Evolutionary conservation across 1,140 invertebrate species (phyloP), one percentile per base, ranked within the genome.

Genomic region (Bombus difficillimus): DNA sequence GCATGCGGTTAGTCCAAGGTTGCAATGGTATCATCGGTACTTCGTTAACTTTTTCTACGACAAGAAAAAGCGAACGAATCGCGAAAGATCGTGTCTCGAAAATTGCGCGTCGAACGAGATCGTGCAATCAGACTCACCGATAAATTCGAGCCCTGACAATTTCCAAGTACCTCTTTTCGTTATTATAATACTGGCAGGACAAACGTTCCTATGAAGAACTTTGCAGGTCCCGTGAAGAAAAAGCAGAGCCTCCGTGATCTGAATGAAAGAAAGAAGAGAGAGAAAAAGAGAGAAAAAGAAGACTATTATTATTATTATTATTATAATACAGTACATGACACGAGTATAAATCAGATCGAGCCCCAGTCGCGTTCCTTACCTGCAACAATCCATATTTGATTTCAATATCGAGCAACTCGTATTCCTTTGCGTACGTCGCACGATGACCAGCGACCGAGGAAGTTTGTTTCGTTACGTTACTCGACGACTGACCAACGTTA

Each of bases 91-190:
- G 34, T 6, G 25, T 15, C 37, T 6, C 10, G 12, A n/a, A 28
- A n/a, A 39, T 0, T 3, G 9, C 6, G 25, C 2, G 25, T 39
- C 18, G 4, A 72, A 32, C 3, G 5, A 32, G 13, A 22, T 37
- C 3, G 34, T 41, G 8, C n/a, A 59, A 37, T 59, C 18, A 53
- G 32, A 72, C 88, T 96, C 94, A 98, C 98, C 98, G 89, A 97
- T 97, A 95, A 99, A 99, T 93, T 99, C 99, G 68, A 99, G 96
- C 6, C 99, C 98, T 25, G 97, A 97, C 39, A 99, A 96, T 94
- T 99, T 99, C 99, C 99, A 99, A 15, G 98, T 98, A 59, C 98
- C 98, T 72, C 97, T 97, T 92, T 98, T 98, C n/a, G 98, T 99
- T 75, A 99, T 97, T 72, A 99, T 96, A 86, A 99, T 98, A 87